Evolutionary conservation across 2,113 vertebrate species (phyloP), one percentile per base, ranked within the genome.

Genomic region (Echinops telfairi): DNA sequence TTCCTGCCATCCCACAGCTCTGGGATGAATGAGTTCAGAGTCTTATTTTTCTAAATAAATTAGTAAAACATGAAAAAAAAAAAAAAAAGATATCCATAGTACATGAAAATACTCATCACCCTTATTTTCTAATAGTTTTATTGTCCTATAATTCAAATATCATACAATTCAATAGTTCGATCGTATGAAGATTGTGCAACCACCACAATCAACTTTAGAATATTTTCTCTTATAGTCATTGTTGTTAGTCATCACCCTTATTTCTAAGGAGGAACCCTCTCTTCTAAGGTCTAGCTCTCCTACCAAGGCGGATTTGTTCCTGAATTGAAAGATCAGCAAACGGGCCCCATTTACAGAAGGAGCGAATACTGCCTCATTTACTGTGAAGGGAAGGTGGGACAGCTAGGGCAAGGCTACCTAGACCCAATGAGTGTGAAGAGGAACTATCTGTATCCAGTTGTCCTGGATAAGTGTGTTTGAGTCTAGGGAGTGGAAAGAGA

Each of bases 11-110:
- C 91, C 94, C 95, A 89, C 4, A 88, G 79, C 38, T 80, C 93
- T 78, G 83, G 95, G 92, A 10, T 94, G 86, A 92, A 94, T 85
- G 90, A 97, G 96, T 64, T 85, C 86, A 97, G 95, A 97, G 75
- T 96, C 88, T 53, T 97, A 97, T 97, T 97, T 97, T 97, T 97
- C 80, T 97, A 97, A 97, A 96, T 97, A 97, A 97, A 97, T 62
- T 75, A 70, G 76, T 20, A 86, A 96, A 90, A 60, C 6, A n/a
- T n/a, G n/a, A n/a, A n/a, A n/a, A n/a, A n/a, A n/a, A n/a, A n/a
- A n/a, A n/a, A n/a, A n/a, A n/a, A n/a, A n/a, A n/a, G n/a, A n/a
- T n/a, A n/a, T n/a, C n/a, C 12, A 53, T 53, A 53, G 47, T 53
- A 53, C 47, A 53, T 53, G 47, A 11, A 53, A 53, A 53, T 53